Base-by-base conservation (phyloP, 2,113 vertebrate species). In the Osmerus mordax region DNA sequence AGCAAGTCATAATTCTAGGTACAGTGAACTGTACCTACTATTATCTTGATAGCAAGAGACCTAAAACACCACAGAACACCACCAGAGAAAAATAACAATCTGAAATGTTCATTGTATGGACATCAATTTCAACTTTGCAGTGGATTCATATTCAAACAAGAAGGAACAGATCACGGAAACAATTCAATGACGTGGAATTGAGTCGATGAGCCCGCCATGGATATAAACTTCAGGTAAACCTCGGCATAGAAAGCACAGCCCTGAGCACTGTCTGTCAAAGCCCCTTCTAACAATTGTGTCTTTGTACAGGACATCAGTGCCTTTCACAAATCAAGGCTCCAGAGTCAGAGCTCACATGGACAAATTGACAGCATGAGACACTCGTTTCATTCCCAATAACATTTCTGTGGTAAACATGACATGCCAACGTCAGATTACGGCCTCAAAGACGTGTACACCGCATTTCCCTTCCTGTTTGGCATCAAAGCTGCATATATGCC, bases 321-420 rank as follows among this genome's bases (percentile, higher is more conserved):
- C 66, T 55, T 67, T 67, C 66, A 54, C 53, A 67, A 67, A 52
- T 67, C 66, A 54, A 64, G 29, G 62, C 62, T 29, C 16, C 62
- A 64, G 29, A 64, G 29, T 29, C 25, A 12, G 16, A 19, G 29
- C 28, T 36, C 62, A 64, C 18, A 64, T 1, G 3, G 14, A n/a
- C n/a, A 56, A n/a, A 64, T 5, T 18, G 14, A n/a, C n/a, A 56
- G 32, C 28, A 64, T 32, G 15, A 64, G 32, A 32, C 16, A 56
- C 1, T 64, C 32, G 28, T 64, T 56, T 18, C 54, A 56, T 56
- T 56, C 16, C 54, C n/a, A n/a, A 63, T 16, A 16, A 64, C 6
- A 64, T 64, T n/a, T 11, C 32, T 64, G 16, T 12, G 28, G 25
- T 62, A 62, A 14, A 62, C 58, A 60, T 29, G 28, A 64, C 52